Evolutionary conservation across 2,888 invertebrate genomes (phyloP), one percentile per base, ranked within the genome.

Genomic region (Drosophila pseudotakahashii): DNA sequence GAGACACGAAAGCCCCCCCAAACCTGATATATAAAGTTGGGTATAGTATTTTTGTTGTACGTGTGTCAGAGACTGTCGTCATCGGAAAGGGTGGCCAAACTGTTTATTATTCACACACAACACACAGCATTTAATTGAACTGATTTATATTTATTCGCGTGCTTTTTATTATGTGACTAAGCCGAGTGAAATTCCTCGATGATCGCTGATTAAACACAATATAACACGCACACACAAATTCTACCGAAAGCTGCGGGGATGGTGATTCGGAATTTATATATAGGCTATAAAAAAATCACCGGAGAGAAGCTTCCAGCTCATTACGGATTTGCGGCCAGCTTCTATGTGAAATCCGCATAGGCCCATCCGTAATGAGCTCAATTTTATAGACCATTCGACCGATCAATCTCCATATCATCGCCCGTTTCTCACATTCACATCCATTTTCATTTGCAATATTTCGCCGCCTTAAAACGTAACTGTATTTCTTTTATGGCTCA

Each of bases 1-100:
- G 50, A 60, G 50, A 67, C 50, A 58, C 26, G 44, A 50, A 57
- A 66, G 45, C 41, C 42, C 58, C 44, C n/a, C 44, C 55, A 3
- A 54, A 66, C 67, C 60, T 62, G 62, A 73, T 66, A 39, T n/a
- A 9, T 23, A 32, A 30, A 26, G 23, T 23, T 23, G 23, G 7
- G 26, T 30, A 7, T 26, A 5, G 34, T 10, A 3, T n/a, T 2
- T 23, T 4, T 23, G n/a, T 23, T 23, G 23, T 76, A 76, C 81
- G 70, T 81, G 79, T 84, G 76, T 64, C 80, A 70, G 54, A 73
- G 23, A 36, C 30, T 55, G 58, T 57, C 71, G 70, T 80, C 84
- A 85, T 78, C 53, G 52, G 52, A 23, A 51, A 63, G 72, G 59
- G 68, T 61, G 61, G 71, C 57, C 72, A 83, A 34, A 63, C 51